Percentiles rank a stretch among this genome's conserved stretches.
Evolutionary conservation across 2,113 vertebrate genomes (phyloP).

Genomic region (Bujurquina vittata): DNA sequence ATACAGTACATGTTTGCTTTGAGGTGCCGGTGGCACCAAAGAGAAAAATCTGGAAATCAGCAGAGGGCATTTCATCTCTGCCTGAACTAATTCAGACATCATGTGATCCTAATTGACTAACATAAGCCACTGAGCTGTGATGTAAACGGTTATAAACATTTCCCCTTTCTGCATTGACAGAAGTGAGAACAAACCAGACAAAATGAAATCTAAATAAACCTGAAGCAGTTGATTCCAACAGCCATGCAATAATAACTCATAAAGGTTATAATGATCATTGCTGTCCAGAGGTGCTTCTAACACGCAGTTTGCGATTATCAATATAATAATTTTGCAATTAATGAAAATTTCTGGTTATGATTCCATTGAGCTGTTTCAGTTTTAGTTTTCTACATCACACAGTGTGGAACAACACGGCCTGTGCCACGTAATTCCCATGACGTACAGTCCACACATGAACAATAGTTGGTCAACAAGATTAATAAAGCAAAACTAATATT

Average conservation of each 20-base stretch:
- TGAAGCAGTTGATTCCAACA: too few relatives aligned
- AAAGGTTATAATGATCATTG: background rate
- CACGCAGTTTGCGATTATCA: background rate
- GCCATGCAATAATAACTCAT: background rate
- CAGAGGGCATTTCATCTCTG: background rate
- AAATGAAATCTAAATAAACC: background rate
- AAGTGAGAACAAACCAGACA: background rate
- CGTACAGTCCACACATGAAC: background rate
- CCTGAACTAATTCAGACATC: background rate
- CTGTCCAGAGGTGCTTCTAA: background rate
- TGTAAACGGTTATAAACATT: background rate
- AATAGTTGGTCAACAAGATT: conserved; percentile 28
- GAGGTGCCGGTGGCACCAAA: background rate
- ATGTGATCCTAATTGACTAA: background rate
- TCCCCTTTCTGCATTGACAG: background rate
- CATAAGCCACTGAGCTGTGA: background rate
- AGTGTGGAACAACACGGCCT: background rate
- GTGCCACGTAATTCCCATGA: background rate
- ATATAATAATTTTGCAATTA: background rate
- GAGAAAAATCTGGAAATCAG: background rate
- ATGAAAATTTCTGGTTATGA: background rate
- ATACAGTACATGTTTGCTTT: background rate
- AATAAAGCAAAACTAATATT: conserved; percentile 43
- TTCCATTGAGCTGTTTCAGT: background rate
- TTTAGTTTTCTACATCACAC: background rate